Evolutionary conservation across 2,797 vertebrate species (phyloP), one percentile per base, ranked within the genome.

Genomic region (Gallirallus australis): DNA sequence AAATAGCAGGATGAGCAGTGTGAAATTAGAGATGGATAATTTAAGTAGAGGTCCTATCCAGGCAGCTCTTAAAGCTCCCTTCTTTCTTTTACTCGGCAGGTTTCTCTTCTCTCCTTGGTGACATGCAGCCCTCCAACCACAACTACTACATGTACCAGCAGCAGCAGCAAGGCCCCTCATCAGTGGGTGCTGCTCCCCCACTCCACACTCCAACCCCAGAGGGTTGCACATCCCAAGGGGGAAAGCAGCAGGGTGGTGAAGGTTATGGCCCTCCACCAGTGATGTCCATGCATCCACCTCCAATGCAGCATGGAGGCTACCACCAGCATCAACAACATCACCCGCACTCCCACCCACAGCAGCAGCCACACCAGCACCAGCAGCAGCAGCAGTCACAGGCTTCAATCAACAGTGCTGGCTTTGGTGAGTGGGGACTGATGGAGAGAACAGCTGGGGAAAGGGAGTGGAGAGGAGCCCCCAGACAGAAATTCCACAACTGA

Each of bases 101-200:
- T 96, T 98, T 98, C 79, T 98, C 98, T 54, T 98, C 98, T 91
- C 98, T 98, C 64, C 97, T 98, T 94, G 98, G 98, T 70, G 98
- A 98, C 85, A 97, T 98, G 96, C 96, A 98, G 31, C 97, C 98
- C 89, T 98, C 98, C 86, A 98, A 97, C 94, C 98, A 97, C 97
- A 98, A 97, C 93, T 98, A 98, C 96, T 98, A 98, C 89, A 98
- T 98, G 97, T 98, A 98, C 97, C 98, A 98, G 90, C 98, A 97
- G 89, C 98, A 95, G 64, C 97, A 97, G 69, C 98, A 97, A 90
- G 96, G 98, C 88, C 96, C 97, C 66, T 96, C 98, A 15, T 52
- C 97, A 27, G 97, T 98, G 59, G 96, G 97, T 92, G 92, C 95
- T 47, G 97, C 97, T 69, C 96, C 98, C 52, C 52, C 97, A 16